Evolutionary conservation across 2,888 invertebrate species (phyloP), one percentile per base, ranked within the genome.

Genomic region (Helobdella robusta): DNA sequence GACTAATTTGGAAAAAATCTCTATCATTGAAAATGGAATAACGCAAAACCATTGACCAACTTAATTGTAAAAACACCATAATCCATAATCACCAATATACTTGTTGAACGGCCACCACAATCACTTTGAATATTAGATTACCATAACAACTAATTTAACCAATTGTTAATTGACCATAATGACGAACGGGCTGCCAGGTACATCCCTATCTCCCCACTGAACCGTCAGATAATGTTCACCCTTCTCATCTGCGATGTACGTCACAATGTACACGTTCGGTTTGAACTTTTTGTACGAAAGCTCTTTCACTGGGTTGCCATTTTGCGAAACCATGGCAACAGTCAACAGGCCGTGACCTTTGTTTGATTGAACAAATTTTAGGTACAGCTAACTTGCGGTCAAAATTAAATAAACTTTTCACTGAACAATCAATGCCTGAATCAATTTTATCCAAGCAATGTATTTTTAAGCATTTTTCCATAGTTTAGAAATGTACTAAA

Each of bases 271-370:
- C 34, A 62, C 59, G 30, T 68, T 68, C 28, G 59, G 65, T 11
- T 70, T 36, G 28, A 30, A 40, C 88, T 78, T 89, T 79, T 92
- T 93, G 69, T 92, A 86, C 75, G 85, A 88, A 67, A 94, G 89
- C 80, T 97, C 95, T 66, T 95, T 94, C 77, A 91, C 91, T 0
- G 95, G 94, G 70, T 72, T 66, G 4, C 94, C 94, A 78, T 89
- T 91, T 2, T 94, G 92, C 36, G 94, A 92, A 75, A 92, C 88
- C 76, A 97, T 87, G 67, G 93, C 94, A 40, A 94, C 90, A 80
- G 87, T 91, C 48, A 95, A 83, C 73, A 95, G 88, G 77, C 95
- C 95, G 75, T 87, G 88, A 67, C 94, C 94, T 94, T 78, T 11
- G 15, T 15, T 11, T 25, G 34, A n/a, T 15, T n/a, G n/a, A 40